Evolutionary conservation across 2,888 invertebrate species (phyloP).

Genomic region (Heterodera filipjevi): DNA sequence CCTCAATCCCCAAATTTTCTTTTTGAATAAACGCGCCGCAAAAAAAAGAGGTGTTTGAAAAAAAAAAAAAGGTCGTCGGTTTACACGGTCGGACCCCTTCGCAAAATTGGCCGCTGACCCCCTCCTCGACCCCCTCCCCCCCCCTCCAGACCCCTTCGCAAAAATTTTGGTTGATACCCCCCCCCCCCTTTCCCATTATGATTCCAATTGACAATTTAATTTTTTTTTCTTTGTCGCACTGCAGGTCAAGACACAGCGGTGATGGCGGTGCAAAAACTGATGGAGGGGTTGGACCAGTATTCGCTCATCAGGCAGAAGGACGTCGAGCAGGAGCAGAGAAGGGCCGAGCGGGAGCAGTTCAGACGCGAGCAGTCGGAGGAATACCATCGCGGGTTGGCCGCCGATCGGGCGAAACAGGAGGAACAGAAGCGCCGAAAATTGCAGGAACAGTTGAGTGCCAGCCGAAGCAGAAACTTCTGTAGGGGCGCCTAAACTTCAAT

Average conservation of each 20-base stretch:
- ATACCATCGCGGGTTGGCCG: conserved; percentile 52
- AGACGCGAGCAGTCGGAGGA: conserved; percentile 56
- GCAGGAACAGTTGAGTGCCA: conserved; percentile 30
- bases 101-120: too few species aligned
- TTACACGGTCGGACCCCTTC: too few species aligned
- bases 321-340: conserved; percentile 44
- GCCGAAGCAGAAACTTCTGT: neutral
- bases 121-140: too few species aligned
- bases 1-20: too few species aligned
- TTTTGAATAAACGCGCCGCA: too few species aligned
- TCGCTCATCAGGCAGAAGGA: conserved; percentile 38
- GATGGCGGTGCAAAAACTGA: conserved; percentile 50
- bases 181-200: neutral
- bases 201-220: neutral
- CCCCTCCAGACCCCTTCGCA: too few species aligned
- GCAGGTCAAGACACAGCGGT: conserved; percentile 39
- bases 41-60: too few species aligned
- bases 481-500: too few species aligned
- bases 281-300: conserved; percentile 52
- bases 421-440: conserved; percentile 45
- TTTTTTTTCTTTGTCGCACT: neutral
- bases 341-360: conserved; percentile 54
- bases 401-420: conserved; percentile 52
- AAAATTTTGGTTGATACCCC: neutral
- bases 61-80: too few species aligned